Conservation (phyloP, 2,113 vertebrate species). For the Python bivittatus region DNA sequence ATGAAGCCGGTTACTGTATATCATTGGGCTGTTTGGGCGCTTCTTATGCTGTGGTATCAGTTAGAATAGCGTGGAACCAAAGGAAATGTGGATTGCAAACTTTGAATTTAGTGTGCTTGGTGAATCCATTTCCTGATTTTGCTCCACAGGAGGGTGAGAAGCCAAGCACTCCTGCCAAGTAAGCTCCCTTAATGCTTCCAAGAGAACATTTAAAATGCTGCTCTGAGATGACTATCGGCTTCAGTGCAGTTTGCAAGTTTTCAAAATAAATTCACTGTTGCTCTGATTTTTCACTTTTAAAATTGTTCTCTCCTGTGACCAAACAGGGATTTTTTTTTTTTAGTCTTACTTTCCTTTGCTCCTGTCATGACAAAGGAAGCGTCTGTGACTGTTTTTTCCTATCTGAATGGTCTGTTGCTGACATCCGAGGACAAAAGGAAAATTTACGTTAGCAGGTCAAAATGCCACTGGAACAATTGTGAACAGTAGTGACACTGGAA, state of each 20-base stretch:
- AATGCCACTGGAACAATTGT: constrained; percentile 45
- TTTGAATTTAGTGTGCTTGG: neutral
- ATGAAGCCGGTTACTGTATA: neutral
- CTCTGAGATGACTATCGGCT: constrained; percentile 6
- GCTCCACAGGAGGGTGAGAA: neutral
- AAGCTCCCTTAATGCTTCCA: neutral
- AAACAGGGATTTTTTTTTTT: constrained; percentile 15
- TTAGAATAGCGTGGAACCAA: neutral
- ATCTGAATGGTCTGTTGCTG: constrained; percentile 48
- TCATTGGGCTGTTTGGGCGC: neutral
- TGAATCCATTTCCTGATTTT: neutral
- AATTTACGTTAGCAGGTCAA: constrained; percentile 48
- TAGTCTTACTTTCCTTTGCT: constrained; percentile 46
- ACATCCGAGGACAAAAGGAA: constrained; percentile 70
- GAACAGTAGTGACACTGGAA: constrained; percentile 52
- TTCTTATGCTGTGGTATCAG: neutral
- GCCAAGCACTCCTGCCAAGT: neutral
- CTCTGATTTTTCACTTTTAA: constrained; percentile 25
- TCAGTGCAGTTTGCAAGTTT: constrained; percentile 13
- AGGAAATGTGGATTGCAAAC: neutral
- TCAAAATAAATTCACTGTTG: constrained; percentile 27
- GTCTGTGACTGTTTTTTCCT: constrained; percentile 70
- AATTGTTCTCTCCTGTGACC: neutral
- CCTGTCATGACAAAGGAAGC: constrained; percentile 59
- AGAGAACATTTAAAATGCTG: constrained; percentile 1